These are phyloP conservation scores for Scaptomyza montana DNA, from an alignment of 1,140 invertebrate species.

Conservation along the genomic window DNA sequence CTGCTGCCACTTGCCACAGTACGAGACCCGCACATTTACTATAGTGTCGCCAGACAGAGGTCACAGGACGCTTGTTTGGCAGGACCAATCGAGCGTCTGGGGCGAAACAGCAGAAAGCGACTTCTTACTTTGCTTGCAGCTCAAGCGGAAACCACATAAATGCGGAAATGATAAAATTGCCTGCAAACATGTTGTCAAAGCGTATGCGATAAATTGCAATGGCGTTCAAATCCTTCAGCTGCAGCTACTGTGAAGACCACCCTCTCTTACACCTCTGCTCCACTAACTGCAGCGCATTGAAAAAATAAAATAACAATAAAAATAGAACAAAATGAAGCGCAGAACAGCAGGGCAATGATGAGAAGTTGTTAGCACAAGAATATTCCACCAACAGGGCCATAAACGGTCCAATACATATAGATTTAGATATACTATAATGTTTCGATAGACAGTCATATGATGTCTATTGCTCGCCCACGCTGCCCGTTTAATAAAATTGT, in stretches of 20 bases:
- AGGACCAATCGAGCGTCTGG: conserved; percentile 20
- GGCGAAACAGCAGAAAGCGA: conserved; percentile 74
- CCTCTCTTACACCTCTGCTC: too few species aligned
- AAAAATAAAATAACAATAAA: conserved; percentile 80
- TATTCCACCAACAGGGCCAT: conserved; percentile 4
- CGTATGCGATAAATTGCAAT: conserved; percentile 78
- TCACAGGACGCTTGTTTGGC: too few species aligned
- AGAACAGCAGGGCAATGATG: conserved; percentile 52
- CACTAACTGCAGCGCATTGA: conserved; percentile 29
- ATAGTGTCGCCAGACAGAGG: not conserved
- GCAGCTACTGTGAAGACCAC: not conserved
- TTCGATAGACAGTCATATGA: conserved; percentile 16
- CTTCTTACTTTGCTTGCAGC: conserved; percentile 75
- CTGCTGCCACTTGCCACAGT: conserved; percentile 34
- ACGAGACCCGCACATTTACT: conserved; percentile 25
- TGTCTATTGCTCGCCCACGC: conserved; percentile 15
- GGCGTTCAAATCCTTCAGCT: conserved; percentile 35
- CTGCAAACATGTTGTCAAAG: conserved; percentile 75
- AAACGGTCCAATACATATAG: conserved; percentile 44
- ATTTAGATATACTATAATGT: conserved; percentile 14
- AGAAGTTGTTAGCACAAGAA: conserved; percentile 22
- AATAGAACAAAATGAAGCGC: conserved; percentile 60
- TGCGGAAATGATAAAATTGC: conserved; percentile 82
- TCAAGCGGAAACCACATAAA: conserved; percentile 80
- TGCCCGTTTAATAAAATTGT: conserved; percentile 77